phyloP scores from a whole-genome alignment of 2,888 invertebrate genomes.

The Agonum fuliginosum region DNA sequence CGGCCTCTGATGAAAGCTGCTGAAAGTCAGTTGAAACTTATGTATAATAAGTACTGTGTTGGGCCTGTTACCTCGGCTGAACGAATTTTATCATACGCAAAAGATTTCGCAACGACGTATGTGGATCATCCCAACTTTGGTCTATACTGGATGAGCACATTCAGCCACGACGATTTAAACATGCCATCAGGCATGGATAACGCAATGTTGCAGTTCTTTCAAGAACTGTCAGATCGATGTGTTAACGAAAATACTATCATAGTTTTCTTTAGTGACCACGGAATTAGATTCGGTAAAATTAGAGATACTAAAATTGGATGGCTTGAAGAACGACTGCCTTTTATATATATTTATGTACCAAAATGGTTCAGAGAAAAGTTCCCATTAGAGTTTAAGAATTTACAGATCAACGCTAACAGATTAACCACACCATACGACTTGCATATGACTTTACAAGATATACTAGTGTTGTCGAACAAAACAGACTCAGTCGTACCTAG shows the following conservation, averaged over 20 bases:
- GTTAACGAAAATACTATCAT: conserved; percentile 80
- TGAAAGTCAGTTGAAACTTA: conserved; percentile 75
- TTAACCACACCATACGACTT: conserved; percentile 86
- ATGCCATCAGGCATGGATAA: conserved; percentile 81
- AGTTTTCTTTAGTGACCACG: conserved; percentile 86
- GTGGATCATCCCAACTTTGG: conserved; percentile 81
- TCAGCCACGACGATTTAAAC: conserved; percentile 83
- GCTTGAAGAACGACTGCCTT: conserved; percentile 86
- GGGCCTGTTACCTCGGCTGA: conserved; percentile 81
- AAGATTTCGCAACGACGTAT: conserved; percentile 80
- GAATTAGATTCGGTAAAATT: conserved; percentile 84
- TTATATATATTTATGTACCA: conserved; percentile 82
- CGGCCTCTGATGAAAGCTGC: conserved; percentile 83
- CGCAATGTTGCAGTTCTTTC: conserved; percentile 77
- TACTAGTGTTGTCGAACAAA: conserved; percentile 75
- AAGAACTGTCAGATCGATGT: conserved; percentile 77
- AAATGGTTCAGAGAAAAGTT: conserved; percentile 76
- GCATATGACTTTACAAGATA: conserved; percentile 81
- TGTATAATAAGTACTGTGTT: conserved; percentile 76
- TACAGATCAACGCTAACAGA: conserved; percentile 79
- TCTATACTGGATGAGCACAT: conserved; percentile 86
- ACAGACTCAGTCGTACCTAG: conserved; percentile 69
- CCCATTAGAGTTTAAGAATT: conserved; percentile 75
- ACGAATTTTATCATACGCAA: conserved; percentile 80
- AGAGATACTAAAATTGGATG: conserved; percentile 82